Evolutionary conservation across 2,113 vertebrate genomes (phyloP).

Genomic region (Caloenas nicobarica): DNA sequence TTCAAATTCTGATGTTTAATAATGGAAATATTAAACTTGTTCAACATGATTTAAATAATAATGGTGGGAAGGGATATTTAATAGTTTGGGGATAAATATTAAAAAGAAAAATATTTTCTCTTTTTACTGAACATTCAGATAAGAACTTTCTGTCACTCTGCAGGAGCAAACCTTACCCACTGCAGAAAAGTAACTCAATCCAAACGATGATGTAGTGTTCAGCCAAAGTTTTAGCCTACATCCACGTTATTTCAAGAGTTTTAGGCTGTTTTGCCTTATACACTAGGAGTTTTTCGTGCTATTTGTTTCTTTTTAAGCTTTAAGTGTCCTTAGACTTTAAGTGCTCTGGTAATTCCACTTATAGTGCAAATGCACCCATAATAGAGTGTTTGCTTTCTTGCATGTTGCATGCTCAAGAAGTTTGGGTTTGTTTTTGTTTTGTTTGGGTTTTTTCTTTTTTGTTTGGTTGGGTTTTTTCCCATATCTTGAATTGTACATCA

Average conservation of each 20-base stretch:
- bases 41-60: background rate
- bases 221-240: background rate
- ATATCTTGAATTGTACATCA: background rate
- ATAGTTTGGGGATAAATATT: background rate
- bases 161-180: background rate
- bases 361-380: background rate
- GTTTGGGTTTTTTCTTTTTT: no score
- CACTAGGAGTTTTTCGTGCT: background rate
- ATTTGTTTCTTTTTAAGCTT: background rate
- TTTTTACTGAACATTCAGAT: background rate
- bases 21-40: background rate
- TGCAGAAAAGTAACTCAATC: background rate
- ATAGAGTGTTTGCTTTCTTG: background rate
- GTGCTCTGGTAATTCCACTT: background rate
- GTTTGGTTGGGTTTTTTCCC: background rate
- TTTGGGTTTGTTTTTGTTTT: background rate
- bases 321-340: background rate
- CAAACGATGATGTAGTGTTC: background rate
- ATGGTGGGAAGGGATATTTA: background rate
- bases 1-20: background rate
- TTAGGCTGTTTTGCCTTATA: background rate
- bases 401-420: background rate
- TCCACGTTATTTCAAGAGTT: background rate
- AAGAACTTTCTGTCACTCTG: background rate
- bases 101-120: background rate